Conservation (phyloP, 2,888 invertebrate genomes). For the Ectemnius lituratus region DNA sequence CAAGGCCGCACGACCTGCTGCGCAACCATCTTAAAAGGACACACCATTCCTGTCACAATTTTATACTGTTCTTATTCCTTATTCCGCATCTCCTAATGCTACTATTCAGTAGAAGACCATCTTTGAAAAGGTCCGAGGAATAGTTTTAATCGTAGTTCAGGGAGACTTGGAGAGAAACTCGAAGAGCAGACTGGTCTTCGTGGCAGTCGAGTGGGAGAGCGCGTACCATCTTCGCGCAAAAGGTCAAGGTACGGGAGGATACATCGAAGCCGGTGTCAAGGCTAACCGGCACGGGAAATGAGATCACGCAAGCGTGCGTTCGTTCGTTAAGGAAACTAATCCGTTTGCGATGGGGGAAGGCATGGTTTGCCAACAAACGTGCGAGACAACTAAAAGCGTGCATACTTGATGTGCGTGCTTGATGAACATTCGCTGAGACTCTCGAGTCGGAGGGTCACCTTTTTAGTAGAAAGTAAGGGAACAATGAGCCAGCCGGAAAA, state of each 20-base stretch:
- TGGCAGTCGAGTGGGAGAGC: neutral
- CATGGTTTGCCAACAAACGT: neutral
- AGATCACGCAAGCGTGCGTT: conserved; percentile 7
- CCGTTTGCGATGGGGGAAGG: conserved; percentile 21
- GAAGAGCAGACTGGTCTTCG: too few species aligned
- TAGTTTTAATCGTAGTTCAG: too few species aligned
- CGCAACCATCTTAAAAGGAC: too few species aligned
- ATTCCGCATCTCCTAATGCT: too few species aligned
- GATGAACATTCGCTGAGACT: conserved; percentile 13
- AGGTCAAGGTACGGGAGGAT: conserved; percentile 54
- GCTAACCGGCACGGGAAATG: conserved; percentile 28
- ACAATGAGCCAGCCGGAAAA: conserved; percentile 50
- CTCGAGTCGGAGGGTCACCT: conserved; percentile 1
- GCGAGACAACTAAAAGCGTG: too few species aligned
- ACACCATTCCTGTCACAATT: too few species aligned
- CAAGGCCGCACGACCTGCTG: conserved; percentile 38
- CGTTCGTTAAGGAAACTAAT: conserved; percentile 20
- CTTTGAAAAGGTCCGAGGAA: too few species aligned
- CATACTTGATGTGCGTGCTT: conserved; percentile 4
- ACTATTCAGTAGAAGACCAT: too few species aligned
- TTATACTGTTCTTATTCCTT: too few species aligned
- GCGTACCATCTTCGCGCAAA: conserved; percentile 41
- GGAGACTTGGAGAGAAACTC: too few species aligned
- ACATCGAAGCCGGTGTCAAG: conserved; percentile 52
- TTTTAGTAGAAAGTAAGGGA: conserved; percentile 35